Evolutionary conservation across 2,113 vertebrate species (phyloP).

Genomic region (Brevimyrus niger): DNA sequence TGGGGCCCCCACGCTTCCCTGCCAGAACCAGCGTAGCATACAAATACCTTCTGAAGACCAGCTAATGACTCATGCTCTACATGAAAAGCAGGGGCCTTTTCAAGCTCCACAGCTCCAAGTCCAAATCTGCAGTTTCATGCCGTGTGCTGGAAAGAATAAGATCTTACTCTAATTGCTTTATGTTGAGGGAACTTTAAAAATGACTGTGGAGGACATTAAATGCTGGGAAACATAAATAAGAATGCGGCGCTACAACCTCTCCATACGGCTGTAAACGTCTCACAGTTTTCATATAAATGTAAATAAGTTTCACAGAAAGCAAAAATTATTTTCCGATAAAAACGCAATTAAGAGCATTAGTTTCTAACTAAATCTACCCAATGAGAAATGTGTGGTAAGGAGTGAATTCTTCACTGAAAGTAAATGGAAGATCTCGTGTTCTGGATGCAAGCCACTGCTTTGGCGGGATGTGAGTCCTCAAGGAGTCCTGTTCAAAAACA

Average conservation of each 20-base stretch:
- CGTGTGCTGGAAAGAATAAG: not conserved
- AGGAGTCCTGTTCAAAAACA: not conserved
- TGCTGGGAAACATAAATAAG: not conserved
- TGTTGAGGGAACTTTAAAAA: not conserved
- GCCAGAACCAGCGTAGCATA: not conserved
- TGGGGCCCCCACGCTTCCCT: not conserved
- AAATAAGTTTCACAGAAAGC: not conserved
- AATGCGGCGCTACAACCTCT: not conserved
- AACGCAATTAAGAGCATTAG: not conserved
- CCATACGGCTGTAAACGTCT: not conserved
- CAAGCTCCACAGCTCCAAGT: not conserved
- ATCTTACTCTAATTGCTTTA: not conserved
- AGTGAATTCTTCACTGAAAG: not conserved
- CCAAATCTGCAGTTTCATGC: not conserved
- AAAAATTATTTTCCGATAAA: not conserved
- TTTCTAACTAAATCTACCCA: not conserved
- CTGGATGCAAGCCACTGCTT: not conserved
- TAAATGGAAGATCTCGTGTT: not conserved
- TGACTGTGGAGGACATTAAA: not conserved
- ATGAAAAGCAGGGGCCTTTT: not conserved
- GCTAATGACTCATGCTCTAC: not conserved
- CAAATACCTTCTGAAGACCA: constrained; percentile 4
- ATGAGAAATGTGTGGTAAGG: not conserved
- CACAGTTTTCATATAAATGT: not conserved
- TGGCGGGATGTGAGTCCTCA: too few species aligned